A percentile compares a stretch with the other conserved stretches of the same genome.
Conservation (phyloP, 1,140 invertebrate genomes). For the Heterodera carotae region DNA sequence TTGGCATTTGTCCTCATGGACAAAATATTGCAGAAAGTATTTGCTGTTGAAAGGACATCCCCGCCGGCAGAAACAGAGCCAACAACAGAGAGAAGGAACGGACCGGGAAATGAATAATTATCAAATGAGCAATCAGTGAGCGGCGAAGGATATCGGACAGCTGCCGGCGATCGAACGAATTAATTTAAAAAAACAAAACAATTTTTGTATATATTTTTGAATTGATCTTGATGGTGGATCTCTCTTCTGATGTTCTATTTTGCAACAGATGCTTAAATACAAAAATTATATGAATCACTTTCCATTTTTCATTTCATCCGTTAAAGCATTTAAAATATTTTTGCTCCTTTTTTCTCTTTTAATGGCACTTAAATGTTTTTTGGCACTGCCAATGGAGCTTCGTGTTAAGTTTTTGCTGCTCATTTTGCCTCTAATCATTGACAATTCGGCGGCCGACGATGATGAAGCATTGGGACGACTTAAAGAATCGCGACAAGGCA, state of each 20-base stretch:
- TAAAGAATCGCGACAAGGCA: neutral
- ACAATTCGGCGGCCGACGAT: neutral
- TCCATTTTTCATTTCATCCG: too few relatives aligned
- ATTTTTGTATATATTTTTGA: neutral
- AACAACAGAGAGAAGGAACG: neutral
- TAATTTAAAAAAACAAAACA: neutral
- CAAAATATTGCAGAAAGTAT: slow-evolving; percentile 27
- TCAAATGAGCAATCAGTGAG: neutral
- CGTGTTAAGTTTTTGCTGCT: neutral
- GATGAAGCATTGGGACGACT: neutral
- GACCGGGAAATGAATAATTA: neutral
- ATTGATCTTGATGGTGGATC: too few relatives aligned
- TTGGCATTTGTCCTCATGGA: slow-evolving; percentile 41
- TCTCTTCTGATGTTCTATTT: too few relatives aligned
- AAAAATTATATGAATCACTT: too few relatives aligned
- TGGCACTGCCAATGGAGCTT: neutral
- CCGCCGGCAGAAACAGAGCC: neutral
- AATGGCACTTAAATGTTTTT: neutral
- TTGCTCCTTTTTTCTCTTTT: too few relatives aligned
- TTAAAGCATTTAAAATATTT: too few relatives aligned
- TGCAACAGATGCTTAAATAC: too few relatives aligned
- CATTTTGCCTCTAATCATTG: neutral
- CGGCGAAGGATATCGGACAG: too few relatives aligned
- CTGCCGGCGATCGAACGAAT: neutral
- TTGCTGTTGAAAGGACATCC: neutral